Evolutionary conservation across 2,113 vertebrate species (phyloP), one percentile per base, ranked within the genome.

Genomic region (Lepus timidus): DNA sequence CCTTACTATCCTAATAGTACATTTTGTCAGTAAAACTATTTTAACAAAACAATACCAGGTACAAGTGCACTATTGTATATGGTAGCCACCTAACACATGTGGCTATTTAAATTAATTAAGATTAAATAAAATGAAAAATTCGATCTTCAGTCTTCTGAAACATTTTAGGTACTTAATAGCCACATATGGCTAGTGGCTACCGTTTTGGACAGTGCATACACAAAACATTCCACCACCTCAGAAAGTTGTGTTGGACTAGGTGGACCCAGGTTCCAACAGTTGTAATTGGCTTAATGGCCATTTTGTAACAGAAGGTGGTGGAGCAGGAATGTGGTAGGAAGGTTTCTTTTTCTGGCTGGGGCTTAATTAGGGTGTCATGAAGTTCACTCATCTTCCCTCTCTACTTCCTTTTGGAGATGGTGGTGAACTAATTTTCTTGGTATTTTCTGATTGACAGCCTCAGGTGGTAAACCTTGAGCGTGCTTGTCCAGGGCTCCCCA

Each of bases 381-480:
- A 75, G 44, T 80, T 85, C 44, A 27, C 22, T 27, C 11, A 44
- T 6, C 12, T 0, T 16, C 17, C 44, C 11, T 65, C 9, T 51
- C 4, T 9, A 0, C 11, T 76, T 64, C 29, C 39, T 82, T 83
- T 85, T 33, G 62, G 55, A 85, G 39, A 39, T 82, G 55, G 23
- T 84, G 36, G 39, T 83, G 22, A 55, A 52, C 27, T 91, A 22
- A 23, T 68, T 82, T 91, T 93, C 29, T 68, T 85, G 58, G 79
- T 73, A 13, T 81, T 95, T 96, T 87, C 11, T 70, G 49, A 68
- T 92, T 73, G 62, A 85, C 16, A 33, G 52, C n/a, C 90, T 93
- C 20, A 81, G 39, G 55, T 85, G 44, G 74, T 80, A 79, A 90
- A 73, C 1, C 10, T 3, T n/a, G 17, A 70, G 82, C 55, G 58